Conservation (phyloP, 2,797 vertebrate genomes). For the Emys orbicularis region DNA sequence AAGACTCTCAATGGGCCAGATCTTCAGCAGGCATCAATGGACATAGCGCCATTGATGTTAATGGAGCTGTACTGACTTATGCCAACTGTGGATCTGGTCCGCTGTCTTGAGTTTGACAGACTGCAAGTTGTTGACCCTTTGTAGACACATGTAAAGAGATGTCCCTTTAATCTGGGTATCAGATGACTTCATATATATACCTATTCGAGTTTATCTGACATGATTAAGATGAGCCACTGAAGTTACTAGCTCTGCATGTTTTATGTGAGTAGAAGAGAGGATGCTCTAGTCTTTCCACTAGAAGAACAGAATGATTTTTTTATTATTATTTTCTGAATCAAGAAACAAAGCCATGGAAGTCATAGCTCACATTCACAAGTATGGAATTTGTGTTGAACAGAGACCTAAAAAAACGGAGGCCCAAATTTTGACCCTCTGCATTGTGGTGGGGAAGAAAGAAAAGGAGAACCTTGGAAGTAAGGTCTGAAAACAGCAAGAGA, state of each 20-base stretch:
- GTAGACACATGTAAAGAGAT: not conserved
- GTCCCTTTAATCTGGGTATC: not conserved
- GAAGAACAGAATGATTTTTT: not conserved
- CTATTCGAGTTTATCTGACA: not conserved
- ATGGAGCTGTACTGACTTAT: rapidly evolving
- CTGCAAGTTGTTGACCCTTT: not conserved
- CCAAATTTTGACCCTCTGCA: not conserved
- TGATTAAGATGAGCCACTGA: not conserved
- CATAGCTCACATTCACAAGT: not conserved
- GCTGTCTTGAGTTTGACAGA: not conserved
- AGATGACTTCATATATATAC: not conserved
- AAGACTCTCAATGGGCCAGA: not conserved
- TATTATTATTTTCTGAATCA: not conserved
- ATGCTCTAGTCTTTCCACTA: not conserved
- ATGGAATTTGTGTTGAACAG: not conserved
- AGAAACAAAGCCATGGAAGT: not conserved
- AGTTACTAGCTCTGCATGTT: rapidly evolving
- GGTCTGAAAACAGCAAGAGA: not conserved
- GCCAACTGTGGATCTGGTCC: not conserved
- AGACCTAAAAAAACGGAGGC: not conserved
- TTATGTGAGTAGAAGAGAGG: not conserved
- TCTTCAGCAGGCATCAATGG: not conserved
- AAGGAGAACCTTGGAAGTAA: not conserved
- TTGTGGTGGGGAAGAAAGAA: not conserved
- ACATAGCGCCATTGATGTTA: not conserved